These are phyloP conservation scores for Sylvilagus bachmani DNA, from an alignment of 2,113 vertebrate genomes.

Conservation along the genomic window DNA sequence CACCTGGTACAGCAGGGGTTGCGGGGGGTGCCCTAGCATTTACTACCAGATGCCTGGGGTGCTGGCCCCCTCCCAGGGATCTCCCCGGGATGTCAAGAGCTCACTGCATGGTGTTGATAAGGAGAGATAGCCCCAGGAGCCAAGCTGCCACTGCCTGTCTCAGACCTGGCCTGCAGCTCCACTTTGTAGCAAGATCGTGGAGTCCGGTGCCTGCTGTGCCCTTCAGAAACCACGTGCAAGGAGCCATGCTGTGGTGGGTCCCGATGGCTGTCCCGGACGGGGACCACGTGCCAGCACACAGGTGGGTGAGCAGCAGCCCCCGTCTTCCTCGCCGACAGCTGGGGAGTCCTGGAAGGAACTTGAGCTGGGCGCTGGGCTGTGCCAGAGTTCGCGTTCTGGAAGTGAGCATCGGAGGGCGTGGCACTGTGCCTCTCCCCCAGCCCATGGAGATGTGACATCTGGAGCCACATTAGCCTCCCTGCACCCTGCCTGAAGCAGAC, in stretches of 20 bases:
- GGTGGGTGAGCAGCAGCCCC: too few species aligned
- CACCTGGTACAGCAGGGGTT: background rate
- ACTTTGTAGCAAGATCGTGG: too few species aligned
- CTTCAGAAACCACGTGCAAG: too few species aligned
- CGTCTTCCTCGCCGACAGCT: background rate
- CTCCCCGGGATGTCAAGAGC: background rate
- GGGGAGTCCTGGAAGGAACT: background rate
- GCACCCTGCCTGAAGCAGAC: too few species aligned
- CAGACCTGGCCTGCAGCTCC: background rate
- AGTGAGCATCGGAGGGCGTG: background rate
- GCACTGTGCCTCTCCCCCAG: background rate
- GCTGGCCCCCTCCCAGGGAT: background rate
- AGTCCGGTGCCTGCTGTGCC: too few species aligned
- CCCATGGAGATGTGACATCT: background rate
- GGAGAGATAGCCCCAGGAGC: background rate
- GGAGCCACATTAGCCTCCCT: background rate
- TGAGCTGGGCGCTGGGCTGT: background rate
- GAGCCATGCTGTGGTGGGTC: too few species aligned
- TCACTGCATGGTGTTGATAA: background rate
- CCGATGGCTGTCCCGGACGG: too few species aligned
- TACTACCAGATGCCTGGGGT: background rate
- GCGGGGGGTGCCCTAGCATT: background rate
- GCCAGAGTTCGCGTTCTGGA: background rate
- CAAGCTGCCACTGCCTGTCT: background rate
- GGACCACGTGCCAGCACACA: too few species aligned